A percentile compares a stretch with the other conserved stretches of the same genome.
These are phyloP conservation scores for Nephrotoma flavescens DNA, from an alignment of 2,888 invertebrate species.

Conservation along the genomic window DNA sequence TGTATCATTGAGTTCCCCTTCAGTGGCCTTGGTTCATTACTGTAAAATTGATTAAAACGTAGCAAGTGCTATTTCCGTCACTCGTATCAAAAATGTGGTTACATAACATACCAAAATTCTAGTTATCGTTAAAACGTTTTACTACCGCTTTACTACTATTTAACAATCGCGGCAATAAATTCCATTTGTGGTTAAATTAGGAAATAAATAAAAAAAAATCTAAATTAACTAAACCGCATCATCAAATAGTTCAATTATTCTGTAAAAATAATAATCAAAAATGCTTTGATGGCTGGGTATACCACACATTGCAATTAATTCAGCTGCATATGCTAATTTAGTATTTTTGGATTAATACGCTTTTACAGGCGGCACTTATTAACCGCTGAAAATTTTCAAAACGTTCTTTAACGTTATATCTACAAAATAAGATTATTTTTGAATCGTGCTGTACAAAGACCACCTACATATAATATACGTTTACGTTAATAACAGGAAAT, in stretches of 20 bases:
- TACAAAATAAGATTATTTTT: background rate
- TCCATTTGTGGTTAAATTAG: background rate
- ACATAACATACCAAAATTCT: background rate
- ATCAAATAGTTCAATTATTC: background rate
- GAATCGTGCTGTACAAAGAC: background rate
- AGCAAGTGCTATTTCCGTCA: background rate
- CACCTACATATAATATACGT: background rate
- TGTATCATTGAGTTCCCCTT: too few species aligned
- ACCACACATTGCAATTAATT: background rate
- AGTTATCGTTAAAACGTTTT: background rate
- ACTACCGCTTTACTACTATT: background rate
- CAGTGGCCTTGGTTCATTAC: too few species aligned
- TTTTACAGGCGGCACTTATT: background rate
- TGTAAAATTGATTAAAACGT: too few species aligned
- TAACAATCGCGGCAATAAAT: background rate
- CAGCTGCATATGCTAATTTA: background rate
- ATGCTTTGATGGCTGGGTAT: background rate
- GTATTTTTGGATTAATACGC: background rate
- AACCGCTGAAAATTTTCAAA: too few species aligned
- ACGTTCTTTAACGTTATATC: background rate
- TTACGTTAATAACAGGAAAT: background rate
- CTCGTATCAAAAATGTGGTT: background rate
- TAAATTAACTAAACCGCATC: background rate
- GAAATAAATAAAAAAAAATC: background rate
- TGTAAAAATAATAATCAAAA: background rate